A percentile compares a stretch with the other conserved stretches of the same genome.
These are phyloP conservation scores for Denticeps clupeoides DNA, from an alignment of 2,797 vertebrate species.

Conservation along the genomic window DNA sequence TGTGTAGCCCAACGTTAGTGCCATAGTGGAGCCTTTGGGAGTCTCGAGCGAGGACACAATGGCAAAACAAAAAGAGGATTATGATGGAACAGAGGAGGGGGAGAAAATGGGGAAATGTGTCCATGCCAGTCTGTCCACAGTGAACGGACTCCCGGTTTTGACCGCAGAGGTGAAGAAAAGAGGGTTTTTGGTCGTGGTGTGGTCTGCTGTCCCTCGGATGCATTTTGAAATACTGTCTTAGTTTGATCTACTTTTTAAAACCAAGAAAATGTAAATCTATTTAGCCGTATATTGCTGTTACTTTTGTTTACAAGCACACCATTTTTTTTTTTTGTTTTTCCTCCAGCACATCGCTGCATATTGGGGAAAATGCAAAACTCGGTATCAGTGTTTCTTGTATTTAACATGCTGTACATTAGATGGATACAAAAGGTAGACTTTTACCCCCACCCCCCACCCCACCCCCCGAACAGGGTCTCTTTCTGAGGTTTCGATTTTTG, in stretches of 20 bases:
- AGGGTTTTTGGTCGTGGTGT: constrained; percentile 10
- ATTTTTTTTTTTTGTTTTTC: constrained; percentile 27
- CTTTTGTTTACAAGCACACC: constrained; percentile 40
- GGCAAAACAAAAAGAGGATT: neutral
- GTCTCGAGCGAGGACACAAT: neutral
- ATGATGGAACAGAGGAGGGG: neutral
- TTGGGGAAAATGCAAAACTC: constrained; percentile 28
- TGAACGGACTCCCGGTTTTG: constrained; percentile 4
- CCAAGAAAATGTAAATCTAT: constrained; percentile 46
- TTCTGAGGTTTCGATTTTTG: constrained; percentile 27
- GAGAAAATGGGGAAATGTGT: neutral
- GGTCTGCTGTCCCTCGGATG: constrained; percentile 30
- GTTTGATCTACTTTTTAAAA: constrained; percentile 43
- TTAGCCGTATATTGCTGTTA: constrained; percentile 54
- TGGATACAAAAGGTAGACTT: constrained; percentile 40
- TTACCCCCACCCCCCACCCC: constrained; percentile 32
- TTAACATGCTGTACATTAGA: constrained; percentile 47
- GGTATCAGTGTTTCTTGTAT: constrained; percentile 39
- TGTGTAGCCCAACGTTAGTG: neutral
- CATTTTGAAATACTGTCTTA: constrained; percentile 39
- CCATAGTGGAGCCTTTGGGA: neutral
- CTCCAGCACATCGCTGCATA: constrained; percentile 39
- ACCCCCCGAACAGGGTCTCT: constrained; percentile 52
- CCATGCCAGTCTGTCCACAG: constrained; percentile 26
- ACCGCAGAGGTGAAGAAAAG: constrained; percentile 20